Evolutionary conservation across 2,797 vertebrate genomes (phyloP), one percentile per base, ranked within the genome.

Genomic region (Rhinophrynus dorsalis): DNA sequence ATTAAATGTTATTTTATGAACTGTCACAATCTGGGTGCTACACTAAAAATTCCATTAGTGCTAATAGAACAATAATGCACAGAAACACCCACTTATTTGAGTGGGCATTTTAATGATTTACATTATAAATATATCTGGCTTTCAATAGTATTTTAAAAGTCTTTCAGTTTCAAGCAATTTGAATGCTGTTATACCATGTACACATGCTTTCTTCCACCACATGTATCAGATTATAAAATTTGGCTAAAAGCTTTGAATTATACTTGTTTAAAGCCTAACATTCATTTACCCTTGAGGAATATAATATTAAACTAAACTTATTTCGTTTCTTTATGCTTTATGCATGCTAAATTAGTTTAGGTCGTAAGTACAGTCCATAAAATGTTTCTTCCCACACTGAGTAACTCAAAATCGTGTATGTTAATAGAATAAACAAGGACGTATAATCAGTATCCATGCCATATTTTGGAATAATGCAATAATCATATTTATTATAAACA

Each of bases 401-500:
- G 54, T 59, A 44, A 66, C 61, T 52, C 30, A 58, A 59, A 72
- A 45, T 66, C 54, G 44, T 60, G 38, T 73, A 59, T 54, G 61
- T 59, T 73, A 73, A 73, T 59, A 52, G 54, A 27, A 66, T 59
- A 65, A 72, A 73, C 59, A 52, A 59, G 61, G 54, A 73, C 66
- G 69, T 73, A 66, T 73, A 73, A 73, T 73, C 69, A 73, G 62
- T 24, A 40, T 40, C 66, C 60, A 66, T 73, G 54, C 62, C 47
- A 59, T 65, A 73, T 73, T 73, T 62, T 82, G 51, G 78, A 82
- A 83, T 83, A 86, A 81, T 74, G 67, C 54, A 81, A 51, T 78
- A 82, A 84, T 82, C 76, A 57, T 27, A 76, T 65, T 85, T 75
- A 88, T 81, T 79, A 81, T 70, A 87, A 88, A 84, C 83, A 83